Percentiles rank a stretch among this genome's conserved stretches.
phyloP scores from a whole-genome alignment of 2,888 invertebrate genomes.

The Melanchra persicariae region DNA sequence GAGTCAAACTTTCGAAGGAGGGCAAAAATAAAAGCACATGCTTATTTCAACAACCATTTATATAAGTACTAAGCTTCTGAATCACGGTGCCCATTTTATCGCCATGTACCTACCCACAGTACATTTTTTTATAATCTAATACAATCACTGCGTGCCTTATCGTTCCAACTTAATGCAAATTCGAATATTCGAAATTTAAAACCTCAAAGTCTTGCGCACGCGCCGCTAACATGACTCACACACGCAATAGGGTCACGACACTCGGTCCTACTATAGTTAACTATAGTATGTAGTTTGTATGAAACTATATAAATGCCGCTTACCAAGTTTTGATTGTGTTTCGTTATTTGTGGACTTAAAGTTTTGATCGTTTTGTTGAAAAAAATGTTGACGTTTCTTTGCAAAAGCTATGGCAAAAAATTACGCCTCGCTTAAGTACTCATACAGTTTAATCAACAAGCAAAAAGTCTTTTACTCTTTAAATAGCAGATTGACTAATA shows the following conservation, averaged over 20 bases:
- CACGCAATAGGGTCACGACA: slow-evolving; percentile 89
- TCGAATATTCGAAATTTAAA: slow-evolving; percentile 87
- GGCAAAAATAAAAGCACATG: slow-evolving; percentile 21
- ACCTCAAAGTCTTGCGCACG: slow-evolving; percentile 86
- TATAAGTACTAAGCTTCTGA: slow-evolving; percentile 17
- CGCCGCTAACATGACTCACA: slow-evolving; percentile 87
- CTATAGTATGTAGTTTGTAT: slow-evolving; percentile 71
- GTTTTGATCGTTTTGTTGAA: slow-evolving; percentile 69
- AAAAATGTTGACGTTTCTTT: background rate
- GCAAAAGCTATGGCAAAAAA: background rate
- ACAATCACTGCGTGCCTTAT: slow-evolving; percentile 78
- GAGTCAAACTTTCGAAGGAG: background rate
- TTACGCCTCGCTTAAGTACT: no score
- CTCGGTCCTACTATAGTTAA: slow-evolving; percentile 72
- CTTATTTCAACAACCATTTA: slow-evolving; percentile 22
- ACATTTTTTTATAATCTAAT: slow-evolving; percentile 63
- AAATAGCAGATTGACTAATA: no score
- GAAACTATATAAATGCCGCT: slow-evolving; percentile 77
- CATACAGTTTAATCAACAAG: no score
- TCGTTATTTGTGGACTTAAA: slow-evolving; percentile 68
- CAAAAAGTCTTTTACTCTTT: no score
- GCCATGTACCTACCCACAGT: slow-evolving; percentile 28
- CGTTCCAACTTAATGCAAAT: slow-evolving; percentile 77
- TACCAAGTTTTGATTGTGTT: slow-evolving; percentile 86
- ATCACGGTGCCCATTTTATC: slow-evolving; percentile 37